phyloP scores from a whole-genome alignment of 2,113 vertebrate genomes.

The Ammodytes dubius region DNA sequence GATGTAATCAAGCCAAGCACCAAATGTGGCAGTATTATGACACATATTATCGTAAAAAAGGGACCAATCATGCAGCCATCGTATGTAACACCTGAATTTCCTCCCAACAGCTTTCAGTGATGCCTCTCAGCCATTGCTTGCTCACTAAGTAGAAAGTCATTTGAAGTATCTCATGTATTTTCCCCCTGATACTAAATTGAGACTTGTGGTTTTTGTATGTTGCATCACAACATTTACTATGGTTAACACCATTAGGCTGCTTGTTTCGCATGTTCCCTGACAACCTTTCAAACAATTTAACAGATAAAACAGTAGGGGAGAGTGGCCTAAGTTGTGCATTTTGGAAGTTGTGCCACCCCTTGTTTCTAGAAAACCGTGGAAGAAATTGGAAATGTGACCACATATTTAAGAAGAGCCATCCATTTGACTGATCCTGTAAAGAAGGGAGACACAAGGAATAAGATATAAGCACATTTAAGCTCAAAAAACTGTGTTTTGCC shows the following conservation, averaged over 20 bases:
- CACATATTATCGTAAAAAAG: background rate
- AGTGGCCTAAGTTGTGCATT: no score
- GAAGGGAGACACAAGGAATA: no score
- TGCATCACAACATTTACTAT: background rate
- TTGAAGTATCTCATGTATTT: background rate
- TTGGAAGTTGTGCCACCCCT: no score
- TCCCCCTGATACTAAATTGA: background rate
- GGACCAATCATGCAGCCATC: no score
- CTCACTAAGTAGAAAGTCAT: background rate
- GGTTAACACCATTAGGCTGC: background rate
- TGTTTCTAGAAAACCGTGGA: no score
- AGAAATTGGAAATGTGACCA: no score
- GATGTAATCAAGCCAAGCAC: background rate
- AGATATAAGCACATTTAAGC: no score
- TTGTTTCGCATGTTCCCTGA: background rate
- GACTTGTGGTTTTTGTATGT: background rate
- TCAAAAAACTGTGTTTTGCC: no score
- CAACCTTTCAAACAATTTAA: background rate
- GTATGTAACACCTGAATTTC: background rate
- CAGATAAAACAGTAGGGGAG: no score
- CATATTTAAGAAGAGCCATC: no score
- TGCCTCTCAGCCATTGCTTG: background rate
- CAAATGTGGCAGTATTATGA: background rate
- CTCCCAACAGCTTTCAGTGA: background rate
- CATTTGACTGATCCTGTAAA: no score